Base-by-base conservation (phyloP, 2,888 invertebrate genomes). In the Slavum lentiscoides region DNA sequence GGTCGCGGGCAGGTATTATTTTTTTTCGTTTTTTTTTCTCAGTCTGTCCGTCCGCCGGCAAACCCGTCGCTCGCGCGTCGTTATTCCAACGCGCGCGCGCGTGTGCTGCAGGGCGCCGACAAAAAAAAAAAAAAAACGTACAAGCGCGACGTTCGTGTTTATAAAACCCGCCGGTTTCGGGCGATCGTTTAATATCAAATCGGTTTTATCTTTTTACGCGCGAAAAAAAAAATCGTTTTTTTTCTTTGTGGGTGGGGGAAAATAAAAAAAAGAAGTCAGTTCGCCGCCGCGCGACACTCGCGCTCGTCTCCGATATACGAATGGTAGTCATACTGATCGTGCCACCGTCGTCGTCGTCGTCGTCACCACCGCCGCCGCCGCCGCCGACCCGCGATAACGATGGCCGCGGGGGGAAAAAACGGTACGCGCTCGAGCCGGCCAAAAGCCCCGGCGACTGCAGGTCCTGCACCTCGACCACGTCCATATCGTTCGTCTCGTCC, bases 281-380 rank as follows among this genome's bases (percentile, higher is more conserved):
- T 30, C 30, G 30, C 30, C 53, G 53, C 53, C 17, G 4, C 30
- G 30, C 30, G 30, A 30, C 2, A 19, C 19, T 37, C 69, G 53
- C 55, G 53, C 53, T 13, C 13, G 49, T 21, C 53, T 13, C 53
- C 15, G 1, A 15, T 23, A 23, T 23, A 23, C 75, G 75, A 87
- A 91, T 91, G 91, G 91, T 91, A 88, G 91, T 91, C 88, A 90
- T 91, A 88, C 90, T 91, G 86, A 88, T 90, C 83, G 87, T 90
- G 85, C 89, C 88, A 86, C 82, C 87, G 81, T 84, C 84, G 84
- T 84, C 84, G 83, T 84, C 85, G 43, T 43, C 87, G 81, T 84
- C 84, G 84, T 84, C 84, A 82, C 84, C 85, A 85, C 89, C 88
- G 86, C 84, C 84, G 82, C 84, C 85, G 85, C 89, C 88, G 86